Conservation (phyloP, 2,113 vertebrate species). For the Seriola aureovittata region DNA sequence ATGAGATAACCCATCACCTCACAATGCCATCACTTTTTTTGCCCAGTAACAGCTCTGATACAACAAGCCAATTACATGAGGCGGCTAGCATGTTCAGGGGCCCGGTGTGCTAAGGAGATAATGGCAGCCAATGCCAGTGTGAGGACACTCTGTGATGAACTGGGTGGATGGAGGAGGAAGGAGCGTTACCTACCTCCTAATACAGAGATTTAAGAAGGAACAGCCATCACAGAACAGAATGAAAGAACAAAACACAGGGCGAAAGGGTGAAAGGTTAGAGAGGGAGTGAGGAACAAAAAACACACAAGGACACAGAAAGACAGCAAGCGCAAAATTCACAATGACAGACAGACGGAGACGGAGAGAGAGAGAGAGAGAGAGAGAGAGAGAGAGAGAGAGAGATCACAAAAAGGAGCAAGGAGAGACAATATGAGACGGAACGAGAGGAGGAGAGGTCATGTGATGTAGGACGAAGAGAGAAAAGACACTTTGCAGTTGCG, state of each 20-base stretch:
- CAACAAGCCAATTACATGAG: slow-evolving; percentile 48
- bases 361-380: background rate
- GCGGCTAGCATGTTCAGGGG: slow-evolving; percentile 35
- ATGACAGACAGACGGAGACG: slow-evolving; percentile 14
- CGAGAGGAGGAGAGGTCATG: slow-evolving; percentile 13
- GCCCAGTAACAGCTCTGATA: slow-evolving; percentile 30
- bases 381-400: background rate
- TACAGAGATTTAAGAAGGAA: slow-evolving; percentile 90
- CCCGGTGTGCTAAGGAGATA: slow-evolving; percentile 23
- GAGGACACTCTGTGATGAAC: slow-evolving; percentile 38
- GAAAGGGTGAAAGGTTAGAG: slow-evolving; percentile 92
- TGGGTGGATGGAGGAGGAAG: slow-evolving; percentile 49
- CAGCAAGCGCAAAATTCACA: slow-evolving; percentile 42
- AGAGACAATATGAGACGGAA: slow-evolving; percentile 1
- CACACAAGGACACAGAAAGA: slow-evolving; percentile 44
- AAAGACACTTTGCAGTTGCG: slow-evolving; percentile 15
- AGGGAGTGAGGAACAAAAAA: slow-evolving; percentile 87
- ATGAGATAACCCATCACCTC: slow-evolving; percentile 46
- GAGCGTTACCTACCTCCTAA: slow-evolving; percentile 93
- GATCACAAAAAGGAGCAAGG: slow-evolving; percentile 84
- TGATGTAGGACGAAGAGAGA: slow-evolving; percentile 31
- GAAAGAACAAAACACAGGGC: slow-evolving; percentile 55
- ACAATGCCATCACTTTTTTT: slow-evolving; percentile 4
- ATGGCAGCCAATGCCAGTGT: slow-evolving; percentile 46
- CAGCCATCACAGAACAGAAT: slow-evolving; percentile 92